phyloP scores from a whole-genome alignment of 2,888 invertebrate species.

The Ormyrus labotus region DNA sequence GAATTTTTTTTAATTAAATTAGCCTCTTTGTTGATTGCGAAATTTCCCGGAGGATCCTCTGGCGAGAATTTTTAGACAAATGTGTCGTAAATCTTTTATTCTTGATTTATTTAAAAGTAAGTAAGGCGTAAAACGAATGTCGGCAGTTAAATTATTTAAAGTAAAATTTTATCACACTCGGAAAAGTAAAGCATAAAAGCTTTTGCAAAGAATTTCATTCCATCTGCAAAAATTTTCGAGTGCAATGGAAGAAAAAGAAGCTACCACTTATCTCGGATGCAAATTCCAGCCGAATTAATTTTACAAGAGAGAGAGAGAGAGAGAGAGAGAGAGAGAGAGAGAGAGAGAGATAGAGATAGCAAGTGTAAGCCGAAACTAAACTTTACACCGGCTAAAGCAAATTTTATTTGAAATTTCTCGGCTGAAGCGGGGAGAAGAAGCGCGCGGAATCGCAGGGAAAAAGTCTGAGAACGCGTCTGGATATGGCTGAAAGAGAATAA shows the following conservation, averaged over 20 bases:
- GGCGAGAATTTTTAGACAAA: too few relatives aligned
- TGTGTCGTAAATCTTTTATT: neutral
- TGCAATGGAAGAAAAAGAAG: neutral
- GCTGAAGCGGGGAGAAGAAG: conserved; percentile 5
- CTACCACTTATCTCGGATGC: neutral
- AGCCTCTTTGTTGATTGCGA: too few relatives aligned
- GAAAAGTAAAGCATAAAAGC: too few relatives aligned
- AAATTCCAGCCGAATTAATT: conserved; percentile 29
- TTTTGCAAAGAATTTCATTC: too few relatives aligned
- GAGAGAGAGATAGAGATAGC: too few relatives aligned
- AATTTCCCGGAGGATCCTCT: too few relatives aligned
- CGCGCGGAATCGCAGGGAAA: neutral
- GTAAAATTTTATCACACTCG: too few relatives aligned
- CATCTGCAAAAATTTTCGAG: too few relatives aligned
- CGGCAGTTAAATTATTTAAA: neutral
- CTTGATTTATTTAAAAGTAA: neutral
- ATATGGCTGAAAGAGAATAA: conserved; percentile 34
- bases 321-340: neutral
- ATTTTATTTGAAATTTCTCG: conserved; percentile 44
- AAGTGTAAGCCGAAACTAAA: neutral
- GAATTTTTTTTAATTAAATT: too few relatives aligned
- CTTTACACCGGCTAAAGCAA: conserved; percentile 4
- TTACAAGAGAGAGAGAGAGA: neutral
- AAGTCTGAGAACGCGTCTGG: conserved; percentile 31
- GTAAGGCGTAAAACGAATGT: neutral